Base-by-base conservation (phyloP, 2,797 vertebrate genomes). In the Pantherophis vulpinus region DNA sequence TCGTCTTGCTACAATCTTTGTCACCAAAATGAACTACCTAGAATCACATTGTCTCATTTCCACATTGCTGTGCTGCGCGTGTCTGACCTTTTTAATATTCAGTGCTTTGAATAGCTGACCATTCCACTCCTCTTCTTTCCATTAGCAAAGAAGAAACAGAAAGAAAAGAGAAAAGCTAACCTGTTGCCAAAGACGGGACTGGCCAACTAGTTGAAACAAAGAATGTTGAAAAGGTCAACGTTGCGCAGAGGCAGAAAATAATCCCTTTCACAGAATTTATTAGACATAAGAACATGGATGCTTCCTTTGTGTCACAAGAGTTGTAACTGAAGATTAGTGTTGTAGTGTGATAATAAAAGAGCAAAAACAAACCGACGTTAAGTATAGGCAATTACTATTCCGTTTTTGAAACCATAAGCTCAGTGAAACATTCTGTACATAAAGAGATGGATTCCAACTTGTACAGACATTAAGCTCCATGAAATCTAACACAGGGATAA, bases 11-110 rank as follows among this genome's bases (percentile, higher is more conserved):
- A 94, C 95, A 96, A 91, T 96, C 94, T 95, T 96, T 94, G 93
- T 97, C 96, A 56, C 93, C 55, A 95, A 92, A 89, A 96, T 23
- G 91, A 96, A 94, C 94, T 94, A 94, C 87, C 96, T 91, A 95
- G 94, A 95, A 86, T 97, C 88, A 94, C 92, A 14, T 95, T 95
- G 96, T 96, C 97, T 97, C 94, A 74, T 96, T 97, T 96, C 93
- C 96, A 96, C 95, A 93, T 91, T 95, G 93, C 90, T 91, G 1
- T 42, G 29, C 94, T 96, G 91, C 88, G 89, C 94, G 96, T 94
- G 87, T 92, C 25, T 98, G 97, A 98, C 97, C 97, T 98, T 98
- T 98, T 98, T 96, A 98, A 95, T 97, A 97, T 97, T 97, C 97
- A 95, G 93, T 91, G 93, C 96, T 97, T 96, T 93, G 93, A 97